Base-by-base conservation (phyloP, 2,797 vertebrate species). In the Chloroceryle inda region DNA sequence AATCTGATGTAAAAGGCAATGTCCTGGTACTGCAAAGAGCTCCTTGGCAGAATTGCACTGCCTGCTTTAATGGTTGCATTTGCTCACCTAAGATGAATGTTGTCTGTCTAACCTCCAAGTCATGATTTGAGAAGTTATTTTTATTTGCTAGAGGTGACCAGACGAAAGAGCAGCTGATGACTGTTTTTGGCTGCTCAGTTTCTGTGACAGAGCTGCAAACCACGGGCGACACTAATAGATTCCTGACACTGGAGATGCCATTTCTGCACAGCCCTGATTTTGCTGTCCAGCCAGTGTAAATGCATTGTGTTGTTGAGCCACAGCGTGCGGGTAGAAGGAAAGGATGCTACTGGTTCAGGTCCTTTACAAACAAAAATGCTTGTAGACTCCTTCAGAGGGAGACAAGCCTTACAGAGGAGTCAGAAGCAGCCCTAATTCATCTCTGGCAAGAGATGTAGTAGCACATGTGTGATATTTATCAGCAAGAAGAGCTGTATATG, bases 61-160 rank as follows among this genome's bases (percentile, higher is more conserved):
- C 44, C 40, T 55, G 6, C 49, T 64, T 85, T 63, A 80, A 63
- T 16, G 53, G 64, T 18, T 77, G 35, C 35, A 77, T 83, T 95
- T 68, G 49, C 62, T 95, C 64, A 94, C 52, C 53, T 86, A 68
- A 85, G 85, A 88, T 68, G 76, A 94, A 95, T 78, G 73, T 33
- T 61, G 24, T 63, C 37, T 63, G 44, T 68, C 74, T 88, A 81
- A 83, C 45, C 64, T 86, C 69, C 64, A 66, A 83, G 73, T n/a
- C 55, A 42, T 49, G 58, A 85, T 74, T 37, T 27, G 42, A 71
- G 49, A 63, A 95, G 82, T 67, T 97, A 94, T 94, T 96, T 95
- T 96, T 91, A 53, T 92, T 92, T 95, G 79, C 68, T 44, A 58
- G 82, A 85, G 83, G 67, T 94, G 85, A 94, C 68, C 59, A 40